These are phyloP conservation scores for Polyommatus iphigenia DNA, from an alignment of 2,888 invertebrate genomes.

Conservation along the genomic window DNA sequence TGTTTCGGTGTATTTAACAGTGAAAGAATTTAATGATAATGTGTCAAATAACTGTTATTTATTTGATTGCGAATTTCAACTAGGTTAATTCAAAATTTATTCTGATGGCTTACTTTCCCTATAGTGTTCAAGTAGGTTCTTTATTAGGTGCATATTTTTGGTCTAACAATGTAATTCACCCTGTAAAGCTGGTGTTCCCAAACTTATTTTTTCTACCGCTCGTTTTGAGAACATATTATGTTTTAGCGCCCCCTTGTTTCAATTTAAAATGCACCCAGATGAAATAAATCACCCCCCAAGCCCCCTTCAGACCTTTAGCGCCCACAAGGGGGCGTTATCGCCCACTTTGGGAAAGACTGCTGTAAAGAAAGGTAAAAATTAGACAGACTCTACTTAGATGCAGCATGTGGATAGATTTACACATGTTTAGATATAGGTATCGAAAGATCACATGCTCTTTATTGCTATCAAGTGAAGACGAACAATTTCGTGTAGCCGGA, in stretches of 20 bases:
- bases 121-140: background rate
- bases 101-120: constrained; percentile 20
- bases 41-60: constrained; percentile 25
- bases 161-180: background rate
- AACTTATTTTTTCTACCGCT: too few relatives aligned
- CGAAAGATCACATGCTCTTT: background rate
- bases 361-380: background rate
- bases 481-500: constrained; percentile 1
- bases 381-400: background rate
- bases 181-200: too few relatives aligned
- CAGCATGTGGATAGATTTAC: background rate
- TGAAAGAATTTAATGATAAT: constrained; percentile 27
- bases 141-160: background rate
- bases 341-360: too few relatives aligned
- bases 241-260: too few relatives aligned
- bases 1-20: constrained; percentile 30
- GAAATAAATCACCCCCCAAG: too few relatives aligned
- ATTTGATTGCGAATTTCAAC: constrained; percentile 29
- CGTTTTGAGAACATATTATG: too few relatives aligned
- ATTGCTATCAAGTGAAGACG: background rate
- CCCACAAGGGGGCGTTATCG: too few relatives aligned
- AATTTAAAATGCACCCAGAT: too few relatives aligned
- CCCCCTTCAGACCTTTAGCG: too few relatives aligned
- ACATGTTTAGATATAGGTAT: background rate
- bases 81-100: constrained; percentile 29